Evolutionary conservation across 2,113 vertebrate species (phyloP), one percentile per base, ranked within the genome.

Genomic region (Eidolon helvum): DNA sequence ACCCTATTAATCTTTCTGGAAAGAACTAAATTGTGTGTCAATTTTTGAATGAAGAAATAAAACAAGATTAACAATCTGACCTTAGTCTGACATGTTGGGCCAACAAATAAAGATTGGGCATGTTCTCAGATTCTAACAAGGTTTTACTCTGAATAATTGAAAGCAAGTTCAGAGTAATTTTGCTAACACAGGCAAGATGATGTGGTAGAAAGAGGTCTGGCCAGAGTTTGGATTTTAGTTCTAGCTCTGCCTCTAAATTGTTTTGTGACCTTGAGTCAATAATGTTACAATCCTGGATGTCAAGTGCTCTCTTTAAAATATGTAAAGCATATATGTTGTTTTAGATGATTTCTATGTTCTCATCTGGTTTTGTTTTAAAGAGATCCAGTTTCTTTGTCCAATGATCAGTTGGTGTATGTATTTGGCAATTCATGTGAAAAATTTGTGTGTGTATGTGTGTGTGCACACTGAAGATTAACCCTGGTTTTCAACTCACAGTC

Each of bases 11-110:
- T 83, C 38, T 78, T 84, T 59, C 88, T 68, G 48, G 57, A 96
- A 97, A 93, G 50, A 95, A 95, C 48, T 82, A 94, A 95, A 89
- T 93, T 89, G 28, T n/a, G 6, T 91, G 94, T 95, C 92, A 92
- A 66, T 77, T 92, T 95, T 97, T 88, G 66, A 95, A 92, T 96
- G 43, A 71, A 79, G 69, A 91, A 95, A 85, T 94, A 93, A 93
- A 95, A 94, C 38, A 86, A 91, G 72, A 96, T 88, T 88, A 95
- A 96, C 33, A 95, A 82, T 83, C 55, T 69, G 55, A 87, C 79
- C 45, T 96, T 90, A 69, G 45, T 87, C 85, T 89, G 82, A 38
- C 63, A 66, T 22, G 48, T 18, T 74, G 77, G 66, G 90, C 86
- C 69, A 87, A 95, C 74, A 95, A 96, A 90, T 85, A 92, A 87